These are phyloP conservation scores for Clupea harengus DNA, from an alignment of 2,113 vertebrate genomes.

Conservation along the genomic window DNA sequence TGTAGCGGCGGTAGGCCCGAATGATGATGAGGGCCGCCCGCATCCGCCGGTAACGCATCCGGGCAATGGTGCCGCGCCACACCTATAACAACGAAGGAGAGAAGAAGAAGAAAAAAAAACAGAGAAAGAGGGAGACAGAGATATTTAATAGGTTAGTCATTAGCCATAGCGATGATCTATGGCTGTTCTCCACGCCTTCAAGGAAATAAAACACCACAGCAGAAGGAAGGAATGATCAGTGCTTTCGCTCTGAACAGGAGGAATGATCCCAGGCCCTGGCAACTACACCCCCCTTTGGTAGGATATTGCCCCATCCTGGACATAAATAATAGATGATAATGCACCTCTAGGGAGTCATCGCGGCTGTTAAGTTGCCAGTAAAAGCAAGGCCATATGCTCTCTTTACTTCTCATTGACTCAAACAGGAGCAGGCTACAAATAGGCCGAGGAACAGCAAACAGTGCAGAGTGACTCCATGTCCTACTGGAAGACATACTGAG, in stretches of 20 bases:
- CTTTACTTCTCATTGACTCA: conserved; percentile 39
- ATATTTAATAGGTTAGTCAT: not conserved
- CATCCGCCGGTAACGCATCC: conserved; percentile 84
- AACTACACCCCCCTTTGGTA: conserved; percentile 47
- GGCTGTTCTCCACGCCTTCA: not conserved
- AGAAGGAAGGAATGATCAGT: not conserved
- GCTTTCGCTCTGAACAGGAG: not conserved
- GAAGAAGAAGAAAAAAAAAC: not conserved
- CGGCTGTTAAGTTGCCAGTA: conserved; percentile 46
- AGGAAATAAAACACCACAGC: not conserved
- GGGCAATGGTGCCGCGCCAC: conserved; percentile 90
- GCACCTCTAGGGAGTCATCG: conserved; percentile 56
- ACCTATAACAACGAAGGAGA: conserved; percentile 69
- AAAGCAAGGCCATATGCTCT: conserved; percentile 60
- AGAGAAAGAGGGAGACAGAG: conserved; percentile 2
- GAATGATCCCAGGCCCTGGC: conserved; percentile 27
- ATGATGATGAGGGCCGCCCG: conserved; percentile 80
- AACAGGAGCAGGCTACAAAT: conserved; percentile 14
- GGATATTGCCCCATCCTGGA: conserved; percentile 47
- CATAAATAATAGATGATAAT: conserved; percentile 66
- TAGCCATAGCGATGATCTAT: not conserved
- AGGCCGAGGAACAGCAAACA: not conserved
- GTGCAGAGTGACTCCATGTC: not conserved
- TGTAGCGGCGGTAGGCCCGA: conserved; percentile 84
- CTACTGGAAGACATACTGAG: not conserved